Percentiles rank a stretch among this genome's conserved stretches.
Conservation (phyloP, 2,888 invertebrate genomes). For the Synergus gifuensis region DNA sequence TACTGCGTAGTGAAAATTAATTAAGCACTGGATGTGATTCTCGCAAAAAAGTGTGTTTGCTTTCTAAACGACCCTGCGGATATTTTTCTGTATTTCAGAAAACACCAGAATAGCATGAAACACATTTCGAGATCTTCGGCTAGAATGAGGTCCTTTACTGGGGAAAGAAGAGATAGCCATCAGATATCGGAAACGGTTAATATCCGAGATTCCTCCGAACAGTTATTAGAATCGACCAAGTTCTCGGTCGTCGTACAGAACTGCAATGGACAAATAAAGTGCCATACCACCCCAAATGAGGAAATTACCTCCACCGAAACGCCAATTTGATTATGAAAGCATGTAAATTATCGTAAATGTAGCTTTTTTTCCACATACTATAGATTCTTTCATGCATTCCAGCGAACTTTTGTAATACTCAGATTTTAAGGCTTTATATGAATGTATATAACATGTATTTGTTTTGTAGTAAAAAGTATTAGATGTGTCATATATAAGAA, state of each 20-base stretch:
- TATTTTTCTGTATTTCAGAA: slow-evolving; percentile 14
- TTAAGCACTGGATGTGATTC: neutral
- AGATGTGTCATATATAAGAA: neutral
- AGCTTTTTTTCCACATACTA: neutral
- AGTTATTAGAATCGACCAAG: slow-evolving; percentile 18
- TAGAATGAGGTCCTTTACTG: slow-evolving; percentile 8
- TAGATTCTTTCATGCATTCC: neutral
- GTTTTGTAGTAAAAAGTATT: neutral
- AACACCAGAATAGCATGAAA: slow-evolving; percentile 6
- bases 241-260: slow-evolving; percentile 26
- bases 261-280: slow-evolving; percentile 25
- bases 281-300: slow-evolving; percentile 10
- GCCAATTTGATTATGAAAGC: neutral
- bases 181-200: slow-evolving; percentile 26
- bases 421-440: neutral
- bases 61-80: neutral
- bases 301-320: slow-evolving; percentile 15
- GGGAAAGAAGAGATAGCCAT: neutral
- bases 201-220: neutral
- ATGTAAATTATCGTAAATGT: neutral
- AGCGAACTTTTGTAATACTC: slow-evolving; percentile 1
- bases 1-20: neutral
- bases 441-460: neutral
- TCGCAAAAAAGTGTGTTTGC: neutral
- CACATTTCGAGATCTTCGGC: slow-evolving; percentile 18